A percentile compares a stretch with the other conserved stretches of the same genome.
Conservation (phyloP, 1,140 invertebrate species). For the Grapholita molesta region DNA sequence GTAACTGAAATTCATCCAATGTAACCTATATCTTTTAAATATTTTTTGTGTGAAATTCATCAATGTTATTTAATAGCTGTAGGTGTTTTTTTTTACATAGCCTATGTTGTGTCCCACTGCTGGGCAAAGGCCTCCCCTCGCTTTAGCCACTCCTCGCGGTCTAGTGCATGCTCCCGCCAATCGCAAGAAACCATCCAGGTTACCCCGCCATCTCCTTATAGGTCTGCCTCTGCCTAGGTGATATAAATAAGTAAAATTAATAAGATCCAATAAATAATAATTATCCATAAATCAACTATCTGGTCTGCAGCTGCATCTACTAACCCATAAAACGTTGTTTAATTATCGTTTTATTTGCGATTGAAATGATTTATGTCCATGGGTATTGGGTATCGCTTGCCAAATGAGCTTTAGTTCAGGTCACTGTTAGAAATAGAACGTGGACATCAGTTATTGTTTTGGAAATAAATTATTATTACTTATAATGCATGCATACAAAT, state of each 20-base stretch:
- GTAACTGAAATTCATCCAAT: too few relatives aligned
- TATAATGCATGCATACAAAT: too few relatives aligned
- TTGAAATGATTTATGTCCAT: slow-evolving; percentile 7
- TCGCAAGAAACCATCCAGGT: too few relatives aligned
- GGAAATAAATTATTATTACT: not conserved
- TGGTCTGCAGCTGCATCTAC: not conserved
- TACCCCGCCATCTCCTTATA: too few relatives aligned
- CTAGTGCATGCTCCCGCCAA: too few relatives aligned
- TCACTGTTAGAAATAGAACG: not conserved
- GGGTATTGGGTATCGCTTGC: not conserved
- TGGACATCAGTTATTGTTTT: not conserved
- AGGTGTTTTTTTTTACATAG: too few relatives aligned
- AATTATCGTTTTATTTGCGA: not conserved
- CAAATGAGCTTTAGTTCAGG: not conserved
- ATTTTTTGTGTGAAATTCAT: too few relatives aligned
- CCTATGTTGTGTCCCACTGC: too few relatives aligned
- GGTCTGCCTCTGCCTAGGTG: not conserved
- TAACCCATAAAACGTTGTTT: not conserved
- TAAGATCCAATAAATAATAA: not conserved
- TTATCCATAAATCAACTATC: not conserved
- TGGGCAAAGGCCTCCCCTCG: too few relatives aligned
- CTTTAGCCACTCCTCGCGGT: too few relatives aligned
- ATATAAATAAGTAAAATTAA: not conserved
- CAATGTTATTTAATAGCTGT: too few relatives aligned
- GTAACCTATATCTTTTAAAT: too few relatives aligned